Conservation (phyloP, 2,113 vertebrate genomes). For the Oryzias curvinotus region DNA sequence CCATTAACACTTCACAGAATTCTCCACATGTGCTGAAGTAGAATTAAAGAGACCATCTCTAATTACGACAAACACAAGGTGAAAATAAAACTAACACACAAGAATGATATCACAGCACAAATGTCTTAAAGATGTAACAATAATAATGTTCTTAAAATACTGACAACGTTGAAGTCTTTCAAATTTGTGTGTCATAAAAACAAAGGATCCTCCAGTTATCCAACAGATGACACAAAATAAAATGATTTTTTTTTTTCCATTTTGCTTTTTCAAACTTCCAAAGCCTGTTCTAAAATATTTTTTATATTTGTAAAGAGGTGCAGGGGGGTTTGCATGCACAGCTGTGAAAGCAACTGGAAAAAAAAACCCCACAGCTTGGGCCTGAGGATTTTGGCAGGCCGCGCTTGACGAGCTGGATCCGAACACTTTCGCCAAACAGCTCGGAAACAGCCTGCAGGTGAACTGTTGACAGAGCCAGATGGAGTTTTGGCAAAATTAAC, state of each 20-base stretch:
- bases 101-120: no score
- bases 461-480: slow-evolving; percentile 99
- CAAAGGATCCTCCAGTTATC: no score
- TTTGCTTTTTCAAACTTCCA: slow-evolving; percentile 33
- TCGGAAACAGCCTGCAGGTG: slow-evolving; percentile 98
- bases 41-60: slow-evolving; percentile 98
- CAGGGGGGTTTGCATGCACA: slow-evolving; percentile 82
- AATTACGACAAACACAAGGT: slow-evolving; percentile 97
- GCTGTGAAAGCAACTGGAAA: slow-evolving; percentile 88
- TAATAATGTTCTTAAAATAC: no score
- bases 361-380: slow-evolving; percentile 92
- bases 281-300: slow-evolving; percentile 40
- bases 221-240: slow-evolving; percentile 52
- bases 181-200: no score
- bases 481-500: slow-evolving; percentile 98
- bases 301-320: slow-evolving; percentile 41
- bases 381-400: slow-evolving; percentile 90
- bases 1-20: slow-evolving; percentile 99
- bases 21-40: slow-evolving; percentile 98
- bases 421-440: slow-evolving; percentile 63
- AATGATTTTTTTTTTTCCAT: slow-evolving; percentile 68
- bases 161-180: no score
- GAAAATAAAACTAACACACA: slow-evolving; percentile 72
- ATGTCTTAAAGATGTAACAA: no score
- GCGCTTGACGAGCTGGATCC: slow-evolving; percentile 78